These are phyloP conservation scores for Chrosomus eos DNA, from an alignment of 2,797 vertebrate species.

Conservation along the genomic window DNA sequence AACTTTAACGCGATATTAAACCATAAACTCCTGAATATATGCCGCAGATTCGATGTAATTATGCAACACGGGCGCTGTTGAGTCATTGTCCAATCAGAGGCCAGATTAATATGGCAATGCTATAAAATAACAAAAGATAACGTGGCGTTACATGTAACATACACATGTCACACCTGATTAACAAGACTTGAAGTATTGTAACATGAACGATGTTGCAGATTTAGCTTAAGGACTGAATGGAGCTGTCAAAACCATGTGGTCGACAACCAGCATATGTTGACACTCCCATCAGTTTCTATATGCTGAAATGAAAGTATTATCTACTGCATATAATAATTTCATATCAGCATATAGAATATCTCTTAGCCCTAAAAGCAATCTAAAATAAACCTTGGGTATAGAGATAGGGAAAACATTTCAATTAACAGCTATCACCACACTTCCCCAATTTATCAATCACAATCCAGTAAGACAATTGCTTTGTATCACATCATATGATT, in stretches of 20 bases:
- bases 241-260: constrained; percentile 11
- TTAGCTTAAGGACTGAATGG: background rate
- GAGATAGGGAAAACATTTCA: background rate
- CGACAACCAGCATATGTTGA: background rate
- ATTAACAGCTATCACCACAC: background rate
- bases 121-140: constrained; percentile 28
- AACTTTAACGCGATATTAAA: constrained; percentile 7
- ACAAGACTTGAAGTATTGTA: background rate
- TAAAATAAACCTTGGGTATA: background rate
- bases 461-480: background rate
- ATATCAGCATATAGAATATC: too few species aligned
- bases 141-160: background rate
- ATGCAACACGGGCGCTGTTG: constrained; percentile 67
- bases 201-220: background rate
- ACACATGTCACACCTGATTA: background rate
- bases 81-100: constrained; percentile 37
- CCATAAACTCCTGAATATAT: background rate
- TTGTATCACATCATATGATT: background rate
- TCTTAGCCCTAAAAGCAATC: background rate
- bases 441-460: background rate
- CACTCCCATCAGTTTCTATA: background rate
- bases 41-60: constrained; percentile 38
- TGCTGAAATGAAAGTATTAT: constrained; percentile 17
- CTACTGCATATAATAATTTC: too few species aligned
- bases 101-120: constrained; percentile 1